Base-by-base conservation (phyloP, 2,888 invertebrate genomes). In the Limnephilus auricula region DNA sequence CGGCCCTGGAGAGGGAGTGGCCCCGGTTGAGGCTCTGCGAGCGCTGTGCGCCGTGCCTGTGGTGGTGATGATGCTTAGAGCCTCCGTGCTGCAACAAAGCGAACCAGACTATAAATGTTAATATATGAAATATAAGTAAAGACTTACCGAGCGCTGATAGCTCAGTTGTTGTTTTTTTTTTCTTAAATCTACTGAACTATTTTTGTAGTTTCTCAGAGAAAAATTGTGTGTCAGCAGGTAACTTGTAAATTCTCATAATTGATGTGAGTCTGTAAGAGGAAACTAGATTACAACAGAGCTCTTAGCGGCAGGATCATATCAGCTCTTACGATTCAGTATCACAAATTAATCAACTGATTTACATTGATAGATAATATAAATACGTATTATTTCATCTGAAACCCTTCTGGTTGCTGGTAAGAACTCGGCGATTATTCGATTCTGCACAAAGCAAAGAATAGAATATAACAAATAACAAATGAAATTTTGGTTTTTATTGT, bases 11-110 rank as follows among this genome's bases (percentile, higher is more conserved):
- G 94, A 97, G 95, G 93, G 97, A 97, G 95, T 97, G 97, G 93
- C 97, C 97, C 95, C 97, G 97, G 96, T 97, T 97, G 95, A 97
- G 95, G 94, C 97, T 97, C 96, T 97, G 97, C 94, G 97, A 97
- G 93, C 97, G 97, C 95, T 97, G 97, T 85, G 95, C 95, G 93
- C 95, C 95, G 95, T 96, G 96, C 93, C 95, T 94, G 95, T 97
- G 97, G 94, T 97, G 97, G 94, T 96, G 95, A 94, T 96, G 96
- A 94, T 96, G 95, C 94, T 96, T 96, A 95, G 96, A 96, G 93
- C 96, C 97, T 93, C 96, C 97, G 95, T 97, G 97, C 96, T 97
- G 96, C 93, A 96, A 96, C 93, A 93, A 93, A 37, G 50, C 31
- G 45, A 93, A 89, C 90, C n/a, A 79, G 65, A n/a, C 25, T 5